Conservation (phyloP, 2,113 vertebrate species). For the Corythornis madagascariensis region DNA sequence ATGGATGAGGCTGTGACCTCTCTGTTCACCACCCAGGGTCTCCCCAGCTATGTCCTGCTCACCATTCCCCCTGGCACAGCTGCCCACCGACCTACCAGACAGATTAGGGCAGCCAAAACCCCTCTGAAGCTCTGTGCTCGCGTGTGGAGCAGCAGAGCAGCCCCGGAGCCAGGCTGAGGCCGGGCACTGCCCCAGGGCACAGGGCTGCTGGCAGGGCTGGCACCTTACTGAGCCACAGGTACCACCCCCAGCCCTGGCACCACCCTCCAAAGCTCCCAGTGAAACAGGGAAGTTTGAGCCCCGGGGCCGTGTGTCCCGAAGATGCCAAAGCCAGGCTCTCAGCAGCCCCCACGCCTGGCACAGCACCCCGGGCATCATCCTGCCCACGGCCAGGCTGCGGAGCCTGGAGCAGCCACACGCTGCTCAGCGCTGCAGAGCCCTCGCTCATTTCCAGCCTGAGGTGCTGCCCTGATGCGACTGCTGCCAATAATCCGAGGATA, state of each 20-base stretch:
- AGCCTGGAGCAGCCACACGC: neutral
- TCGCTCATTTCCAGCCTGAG: neutral
- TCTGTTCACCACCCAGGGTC: rapidly evolving
- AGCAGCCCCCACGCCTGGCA: rapidly evolving
- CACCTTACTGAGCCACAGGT: neutral
- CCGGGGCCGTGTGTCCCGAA: rapidly evolving
- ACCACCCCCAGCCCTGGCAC: neutral
- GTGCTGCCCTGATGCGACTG: neutral
- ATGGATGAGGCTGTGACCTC: neutral
- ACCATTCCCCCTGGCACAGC: rapidly evolving
- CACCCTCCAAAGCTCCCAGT: neutral
- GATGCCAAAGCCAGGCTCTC: rapidly evolving
- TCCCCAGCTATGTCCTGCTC: neutral
- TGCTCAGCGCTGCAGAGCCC: neutral
- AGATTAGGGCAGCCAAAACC: neutral
- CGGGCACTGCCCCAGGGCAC: rapidly evolving
- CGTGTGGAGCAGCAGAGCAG: neutral
- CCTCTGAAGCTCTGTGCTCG: rapidly evolving
- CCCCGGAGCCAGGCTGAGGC: too few species aligned
- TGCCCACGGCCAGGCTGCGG: neutral
- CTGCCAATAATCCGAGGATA: neutral
- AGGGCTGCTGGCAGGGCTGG: rapidly evolving
- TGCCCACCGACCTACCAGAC: rapidly evolving
- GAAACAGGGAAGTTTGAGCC: neutral
- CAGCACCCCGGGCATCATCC: neutral